Evolutionary conservation across 92 coral and sea anemone species (phyloP).

Genomic region (Epizoanthus scotinus): DNA sequence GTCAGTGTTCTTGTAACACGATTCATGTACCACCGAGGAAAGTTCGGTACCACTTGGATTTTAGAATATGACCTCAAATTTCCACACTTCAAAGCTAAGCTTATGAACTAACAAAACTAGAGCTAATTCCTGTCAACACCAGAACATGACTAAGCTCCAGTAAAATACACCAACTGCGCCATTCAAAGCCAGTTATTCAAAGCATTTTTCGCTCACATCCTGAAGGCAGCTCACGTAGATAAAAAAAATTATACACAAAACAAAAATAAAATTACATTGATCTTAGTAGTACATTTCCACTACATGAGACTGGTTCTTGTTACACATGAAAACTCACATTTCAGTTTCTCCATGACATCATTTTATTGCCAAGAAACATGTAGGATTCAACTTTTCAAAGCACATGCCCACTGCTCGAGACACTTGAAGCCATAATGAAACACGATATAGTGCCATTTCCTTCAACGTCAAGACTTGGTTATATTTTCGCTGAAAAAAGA

Average conservation of each 20-base stretch:
- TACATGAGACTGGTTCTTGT: background rate
- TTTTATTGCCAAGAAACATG: background rate
- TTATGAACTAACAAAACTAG: background rate
- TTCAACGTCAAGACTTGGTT: background rate
- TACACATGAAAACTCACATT: background rate
- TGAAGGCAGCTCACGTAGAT: background rate
- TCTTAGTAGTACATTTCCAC: background rate
- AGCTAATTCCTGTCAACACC: background rate
- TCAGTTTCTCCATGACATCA: constrained; percentile 11
- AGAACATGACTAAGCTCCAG: constrained; percentile 3
- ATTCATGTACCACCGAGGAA: background rate
- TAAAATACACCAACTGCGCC: background rate
- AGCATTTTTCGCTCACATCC: background rate
- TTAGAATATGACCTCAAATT: background rate
- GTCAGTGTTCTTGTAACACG: background rate
- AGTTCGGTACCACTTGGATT: background rate
- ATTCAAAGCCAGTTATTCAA: constrained; percentile 10
- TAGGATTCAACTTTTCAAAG: background rate
- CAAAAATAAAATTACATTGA: background rate
- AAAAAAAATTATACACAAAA: background rate
- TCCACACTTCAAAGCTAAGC: background rate
- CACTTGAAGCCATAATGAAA: constrained; percentile 23
- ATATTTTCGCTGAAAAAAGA: background rate
- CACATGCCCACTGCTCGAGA: background rate
- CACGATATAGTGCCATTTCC: constrained; percentile 2